Base-by-base conservation (phyloP, 2,797 vertebrate genomes). In the Xerus rutilus region DNA sequence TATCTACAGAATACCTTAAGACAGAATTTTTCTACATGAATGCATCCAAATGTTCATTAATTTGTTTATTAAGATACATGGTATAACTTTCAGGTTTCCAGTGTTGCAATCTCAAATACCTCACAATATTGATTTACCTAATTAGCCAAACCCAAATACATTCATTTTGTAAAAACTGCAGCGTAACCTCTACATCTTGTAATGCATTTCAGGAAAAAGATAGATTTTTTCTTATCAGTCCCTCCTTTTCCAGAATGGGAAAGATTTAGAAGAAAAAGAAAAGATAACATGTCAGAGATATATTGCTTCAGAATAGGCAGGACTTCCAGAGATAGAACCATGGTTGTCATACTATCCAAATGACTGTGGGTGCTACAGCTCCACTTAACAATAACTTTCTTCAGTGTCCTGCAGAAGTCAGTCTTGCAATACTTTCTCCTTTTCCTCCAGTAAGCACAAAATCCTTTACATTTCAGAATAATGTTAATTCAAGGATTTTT, bases 21-120 rank as follows among this genome's bases (percentile, higher is more conserved):
- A 91, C 84, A 93, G 52, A 4, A 32, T 85, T 96, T 96, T 93
- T 91, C 77, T 65, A 81, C 49, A 70, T 76, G 59, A 91, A 49
- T 69, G n/a, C 59, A 73, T 30, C 82, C 70, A 90, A 90, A 73
- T 39, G 15, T 76, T 87, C 73, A 79, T 93, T 94, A 83, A 77
- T 95, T 86, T 89, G 69, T 83, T 94, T 85, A 79, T 73, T 94
- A 91, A 69, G 57, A 83, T 20, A 47, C 9, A n/a, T 47, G 78
- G 32, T 86, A 30, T 87, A 74, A 93, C 49, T 79, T 73, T 87
- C 65, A 86, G 69, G 35, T 84, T 90, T 94, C 43, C 59, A 64
- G 39, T n/a, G 87, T 89, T 73, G 76, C 13, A 86, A 21, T 35
- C 64, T 49, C 72, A 79, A 83, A 8, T 84, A 69, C 69, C 57